Percentiles rank a stretch among this genome's conserved stretches.
phyloP scores from a whole-genome alignment of 1,140 invertebrate genomes.

The Ceratina calcarata region DNA sequence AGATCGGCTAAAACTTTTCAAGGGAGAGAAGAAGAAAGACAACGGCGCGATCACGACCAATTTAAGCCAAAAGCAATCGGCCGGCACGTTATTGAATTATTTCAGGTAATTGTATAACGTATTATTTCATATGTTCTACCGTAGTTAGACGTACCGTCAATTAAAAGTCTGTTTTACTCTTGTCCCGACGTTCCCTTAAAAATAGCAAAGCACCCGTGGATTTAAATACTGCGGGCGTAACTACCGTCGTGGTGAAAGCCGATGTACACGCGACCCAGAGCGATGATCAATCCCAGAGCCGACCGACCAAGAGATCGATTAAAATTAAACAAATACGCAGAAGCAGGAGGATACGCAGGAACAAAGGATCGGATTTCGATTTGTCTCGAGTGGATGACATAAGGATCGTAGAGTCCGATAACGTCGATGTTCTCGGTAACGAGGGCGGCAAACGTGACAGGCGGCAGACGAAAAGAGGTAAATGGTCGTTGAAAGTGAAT shows the following conservation, averaged over 20 bases:
- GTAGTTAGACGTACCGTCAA: not conserved
- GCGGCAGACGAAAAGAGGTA: conserved; percentile 57
- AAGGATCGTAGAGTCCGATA: conserved; percentile 56
- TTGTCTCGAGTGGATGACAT: conserved; percentile 60
- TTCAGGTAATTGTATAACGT: conserved; percentile 69
- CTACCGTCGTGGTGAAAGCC: conserved; percentile 69
- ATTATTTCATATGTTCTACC: not conserved
- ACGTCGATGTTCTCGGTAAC: conserved; percentile 6
- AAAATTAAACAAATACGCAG: not conserved
- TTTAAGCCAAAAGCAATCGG: conserved; percentile 53
- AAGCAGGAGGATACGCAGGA: conserved; percentile 32
- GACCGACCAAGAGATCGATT: not conserved
- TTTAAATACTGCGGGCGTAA: conserved; percentile 51
- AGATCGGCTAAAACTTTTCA: conserved; percentile 68
- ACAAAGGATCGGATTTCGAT: conserved; percentile 18
- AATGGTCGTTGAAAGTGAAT: conserved; percentile 72
- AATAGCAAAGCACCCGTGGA: conserved; percentile 67
- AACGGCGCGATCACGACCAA: conserved; percentile 34
- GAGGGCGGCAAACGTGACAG: not conserved
- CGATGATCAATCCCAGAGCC: conserved; percentile 1
- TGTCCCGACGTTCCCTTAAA: not conserved
- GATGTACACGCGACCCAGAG: conserved; percentile 65
- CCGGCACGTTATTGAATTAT: conserved; percentile 73
- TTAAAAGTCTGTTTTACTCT: conserved; percentile 32
- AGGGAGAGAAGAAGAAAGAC: conserved; percentile 51